Conservation (phyloP, 2,797 vertebrate genomes). For the Peromyscus melanophrys region DNA sequence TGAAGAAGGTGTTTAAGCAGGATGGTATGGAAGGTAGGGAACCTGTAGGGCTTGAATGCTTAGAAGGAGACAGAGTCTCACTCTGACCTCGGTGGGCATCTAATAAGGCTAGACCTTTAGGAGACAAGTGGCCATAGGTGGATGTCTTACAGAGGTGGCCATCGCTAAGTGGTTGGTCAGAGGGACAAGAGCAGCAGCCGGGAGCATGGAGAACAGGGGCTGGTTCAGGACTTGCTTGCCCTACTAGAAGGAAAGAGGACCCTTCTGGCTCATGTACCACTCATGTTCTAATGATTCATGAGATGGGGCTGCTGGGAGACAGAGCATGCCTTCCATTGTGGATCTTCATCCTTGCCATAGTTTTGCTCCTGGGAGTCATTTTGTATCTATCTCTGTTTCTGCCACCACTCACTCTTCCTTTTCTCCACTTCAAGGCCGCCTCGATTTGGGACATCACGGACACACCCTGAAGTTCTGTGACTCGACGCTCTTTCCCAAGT, state of each 20-base stretch:
- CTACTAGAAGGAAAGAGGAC: background rate
- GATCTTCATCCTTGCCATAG: background rate
- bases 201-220: background rate
- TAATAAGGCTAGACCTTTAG: background rate
- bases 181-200: background rate
- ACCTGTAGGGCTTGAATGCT: background rate
- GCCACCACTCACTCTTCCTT: background rate
- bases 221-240: background rate
- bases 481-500: background rate
- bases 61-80: background rate
- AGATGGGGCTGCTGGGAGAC: background rate
- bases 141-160: background rate
- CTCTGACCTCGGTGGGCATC: background rate
- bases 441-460: background rate
- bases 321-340: background rate
- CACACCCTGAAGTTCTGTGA: background rate
- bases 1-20: fast-evolving
- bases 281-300: fast-evolving
- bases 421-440: background rate
- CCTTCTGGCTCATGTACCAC: fast-evolving
- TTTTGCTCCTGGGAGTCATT: background rate
- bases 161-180: background rate
- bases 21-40: background rate
- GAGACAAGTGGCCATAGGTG: background rate
- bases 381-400: background rate